Evolutionary conservation across 2,888 invertebrate species (phyloP), one percentile per base, ranked within the genome.

Genomic region (Pseudococcus jackbeardsleyi): DNA sequence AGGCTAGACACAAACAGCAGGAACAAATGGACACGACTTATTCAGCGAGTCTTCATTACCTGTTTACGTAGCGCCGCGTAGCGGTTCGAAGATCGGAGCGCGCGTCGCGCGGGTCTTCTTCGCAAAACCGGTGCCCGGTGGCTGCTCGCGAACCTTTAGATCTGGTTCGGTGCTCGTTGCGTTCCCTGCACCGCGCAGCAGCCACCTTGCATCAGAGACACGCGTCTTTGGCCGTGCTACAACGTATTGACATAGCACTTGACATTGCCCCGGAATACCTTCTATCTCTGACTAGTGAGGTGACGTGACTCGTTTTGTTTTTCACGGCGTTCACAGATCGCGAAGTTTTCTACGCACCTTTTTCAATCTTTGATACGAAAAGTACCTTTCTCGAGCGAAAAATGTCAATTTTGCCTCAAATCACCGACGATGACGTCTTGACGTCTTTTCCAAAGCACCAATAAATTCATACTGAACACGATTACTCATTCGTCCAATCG

Each of bases 191-290:
- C 26, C 12, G 26, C 39, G 84, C 79, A 12, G 77, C 77, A 39
- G 26, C 42, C 79, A 39, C 17, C 33, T 12, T 17, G 79, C 79
- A 11, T 50, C 50, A 79, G 33, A 79, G 39, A 84, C 84, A 84
- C 48, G 50, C 84, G 84, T 84, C 84, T 84, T 22, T 26, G 84
- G 84, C 46, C 84, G n/a, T 84, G 46, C 48, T 50, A 50, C 50
- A 50, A 50, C 50, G 50, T 50, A 50, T 50, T 50, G 50, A 50
- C 50, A 50, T 84, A 39, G 84, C 39, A 84, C 84, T 84, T 84
- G 84, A 84, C 84, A 84, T 84, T 84, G 84, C 50, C 50, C 26
- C 26, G 26, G 39, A 79, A 15, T 82, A 46, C 42, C n/a, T 84
- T 84, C 46, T 33, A 11, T 48, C 19, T 46, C 12, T 48, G n/a